Percentiles rank a stretch among this genome's conserved stretches.
These are phyloP conservation scores for Eurois occulta DNA, from an alignment of 2,888 invertebrate genomes.

Conservation along the genomic window DNA sequence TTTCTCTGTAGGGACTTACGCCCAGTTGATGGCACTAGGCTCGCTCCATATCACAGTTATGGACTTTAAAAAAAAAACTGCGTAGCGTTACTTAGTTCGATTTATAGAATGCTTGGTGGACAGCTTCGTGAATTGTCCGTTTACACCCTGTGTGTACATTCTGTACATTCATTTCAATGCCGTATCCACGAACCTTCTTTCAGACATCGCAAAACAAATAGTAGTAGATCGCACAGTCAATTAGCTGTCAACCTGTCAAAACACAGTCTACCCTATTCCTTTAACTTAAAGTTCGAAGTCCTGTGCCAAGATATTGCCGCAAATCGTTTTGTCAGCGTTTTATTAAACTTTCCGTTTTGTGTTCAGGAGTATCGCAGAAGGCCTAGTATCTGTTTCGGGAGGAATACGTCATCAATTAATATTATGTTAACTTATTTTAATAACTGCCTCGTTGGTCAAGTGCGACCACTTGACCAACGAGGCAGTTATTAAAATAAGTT, in stretches of 20 bases:
- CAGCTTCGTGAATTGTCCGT: too few species aligned
- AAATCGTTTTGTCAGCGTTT: constrained; percentile 69
- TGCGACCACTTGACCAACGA: too few species aligned
- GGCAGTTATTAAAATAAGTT: too few species aligned
- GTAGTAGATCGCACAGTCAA: constrained; percentile 69
- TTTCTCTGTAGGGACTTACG: too few species aligned
- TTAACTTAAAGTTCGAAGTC: constrained; percentile 50
- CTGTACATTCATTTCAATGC: constrained; percentile 12
- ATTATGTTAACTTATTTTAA: constrained; percentile 6
- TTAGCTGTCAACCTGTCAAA: constrained; percentile 58
- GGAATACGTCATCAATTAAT: constrained; percentile 32
- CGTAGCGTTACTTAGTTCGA: too few species aligned
- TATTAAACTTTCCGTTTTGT: constrained; percentile 74
- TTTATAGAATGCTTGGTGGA: too few species aligned
- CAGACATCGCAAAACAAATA: constrained; percentile 68
- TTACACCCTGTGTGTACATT: too few species aligned
- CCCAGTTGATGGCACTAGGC: too few species aligned
- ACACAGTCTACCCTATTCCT: constrained; percentile 47
- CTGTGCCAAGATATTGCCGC: constrained; percentile 36
- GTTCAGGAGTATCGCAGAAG: constrained; percentile 37
- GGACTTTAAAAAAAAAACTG: too few species aligned
- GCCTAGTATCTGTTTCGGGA: constrained; percentile 35
- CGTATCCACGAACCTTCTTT: constrained; percentile 57
- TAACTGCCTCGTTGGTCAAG: background rate
- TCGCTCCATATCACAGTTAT: too few species aligned